Evolutionary conservation across 2,113 vertebrate genomes (phyloP).

Genomic region (Cyphomyrus discorhynchus): DNA sequence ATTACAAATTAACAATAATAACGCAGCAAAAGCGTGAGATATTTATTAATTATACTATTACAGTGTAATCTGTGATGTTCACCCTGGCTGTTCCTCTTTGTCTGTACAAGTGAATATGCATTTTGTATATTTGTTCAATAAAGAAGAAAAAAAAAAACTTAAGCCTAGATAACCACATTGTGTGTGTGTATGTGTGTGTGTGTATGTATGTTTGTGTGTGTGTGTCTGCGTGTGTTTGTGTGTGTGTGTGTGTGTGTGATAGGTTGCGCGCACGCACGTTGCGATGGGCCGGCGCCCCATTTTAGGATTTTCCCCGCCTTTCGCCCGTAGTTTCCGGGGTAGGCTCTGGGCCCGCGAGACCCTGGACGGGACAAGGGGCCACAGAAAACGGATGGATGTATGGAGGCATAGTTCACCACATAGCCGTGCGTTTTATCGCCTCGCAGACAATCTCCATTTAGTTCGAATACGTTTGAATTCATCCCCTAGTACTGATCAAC

Average conservation of each 20-base stretch:
- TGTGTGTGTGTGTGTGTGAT: not conserved
- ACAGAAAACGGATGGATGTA: no score
- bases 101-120: not conserved
- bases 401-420: not conserved
- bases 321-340: no score
- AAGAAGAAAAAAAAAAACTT: not conserved
- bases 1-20: not conserved
- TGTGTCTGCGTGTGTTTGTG: not conserved
- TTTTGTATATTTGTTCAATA: not conserved
- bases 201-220: not conserved
- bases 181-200: not conserved
- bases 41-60: not conserved
- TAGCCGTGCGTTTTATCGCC: not conserved
- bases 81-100: not conserved
- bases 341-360: no score
- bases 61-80: not conserved
- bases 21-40: not conserved
- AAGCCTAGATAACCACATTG: not conserved
- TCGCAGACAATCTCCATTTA: not conserved
- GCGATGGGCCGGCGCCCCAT: no score
- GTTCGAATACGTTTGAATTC: not conserved
- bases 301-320: no score
- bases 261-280: no score
- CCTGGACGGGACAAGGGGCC: no score
- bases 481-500: not conserved